phyloP scores from a whole-genome alignment of 2,888 invertebrate species.

The Tipula lateralis region DNA sequence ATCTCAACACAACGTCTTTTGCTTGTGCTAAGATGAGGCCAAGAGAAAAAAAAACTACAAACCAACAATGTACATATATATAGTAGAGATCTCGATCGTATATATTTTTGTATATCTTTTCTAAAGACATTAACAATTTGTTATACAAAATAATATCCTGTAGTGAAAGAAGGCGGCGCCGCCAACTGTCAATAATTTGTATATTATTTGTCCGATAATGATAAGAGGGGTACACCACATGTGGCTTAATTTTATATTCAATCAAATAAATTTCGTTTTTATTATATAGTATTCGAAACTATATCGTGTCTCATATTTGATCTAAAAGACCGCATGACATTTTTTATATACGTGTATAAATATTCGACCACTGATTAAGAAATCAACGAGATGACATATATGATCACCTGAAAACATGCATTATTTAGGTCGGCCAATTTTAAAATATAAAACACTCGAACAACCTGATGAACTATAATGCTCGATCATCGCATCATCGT shows the following conservation, averaged over 20 bases:
- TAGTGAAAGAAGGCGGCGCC: not conserved
- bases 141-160: not conserved
- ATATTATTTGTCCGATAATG: conserved; percentile 2
- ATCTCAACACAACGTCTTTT: not conserved
- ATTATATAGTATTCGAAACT: not conserved
- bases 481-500: not conserved
- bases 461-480: not conserved
- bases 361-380: not conserved
- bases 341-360: not conserved
- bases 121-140: not conserved
- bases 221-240: not conserved
- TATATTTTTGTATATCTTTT: not conserved
- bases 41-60: no score
- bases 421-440: not conserved
- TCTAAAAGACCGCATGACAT: not conserved
- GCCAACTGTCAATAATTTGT: not conserved
- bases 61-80: not conserved
- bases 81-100: no score
- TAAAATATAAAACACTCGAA: not conserved
- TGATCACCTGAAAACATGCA: not conserved
- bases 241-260: not conserved
- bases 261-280: not conserved
- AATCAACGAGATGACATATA: not conserved
- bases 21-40: not conserved
- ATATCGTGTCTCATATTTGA: not conserved